Evolutionary conservation across 2,888 invertebrate species (phyloP), one percentile per base, ranked within the genome.

Genomic region (Parnassius orleans): DNA sequence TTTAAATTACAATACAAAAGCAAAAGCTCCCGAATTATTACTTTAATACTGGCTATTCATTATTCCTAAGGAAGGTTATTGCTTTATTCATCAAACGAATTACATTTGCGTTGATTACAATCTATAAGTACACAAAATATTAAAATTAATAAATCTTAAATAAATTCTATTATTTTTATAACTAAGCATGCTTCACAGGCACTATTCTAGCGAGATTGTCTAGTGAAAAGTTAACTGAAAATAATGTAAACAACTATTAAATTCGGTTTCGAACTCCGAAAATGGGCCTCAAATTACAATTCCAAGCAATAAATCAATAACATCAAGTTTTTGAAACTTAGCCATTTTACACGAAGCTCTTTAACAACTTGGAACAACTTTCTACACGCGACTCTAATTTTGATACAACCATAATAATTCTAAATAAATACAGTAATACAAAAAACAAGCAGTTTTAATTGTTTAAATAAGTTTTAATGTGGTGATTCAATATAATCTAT

Each of bases 151-250:
- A 78, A 81, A 78, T 77, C 75, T 78, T 79, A 78, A 78, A 78
- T 74, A 75, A 66, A 74, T 76, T 76, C 73, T 74, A 77, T 74
- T 46, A 15, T 12, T 46, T 80, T 79, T 83, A 76, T 79, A 68
- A 69, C 76, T 87, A 90, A 90, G 90, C 90, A 89, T 90, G 88
- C 90, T 79, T 90, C 85, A 84, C 87, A 91, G 90, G 90, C 90
- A 91, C 90, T 91, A 91, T 85, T 80, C 90, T 91, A 90, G 88
- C 86, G 86, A 90, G 86, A 87, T 84, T 74, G 71, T 66, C 72
- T 81, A 76, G 72, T 71, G 75, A 72, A 75, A 86, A 86, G 74
- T 74, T 74, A 88, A 83, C 72, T 66, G 68, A 77, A 81, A 80
- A 79, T 70, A 78, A 82, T 76, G 72, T 71, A 78, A 84, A 80